Percentiles rank a stretch among this genome's conserved stretches.
phyloP scores from a whole-genome alignment of 2,113 vertebrate genomes.

The Conger conger region DNA sequence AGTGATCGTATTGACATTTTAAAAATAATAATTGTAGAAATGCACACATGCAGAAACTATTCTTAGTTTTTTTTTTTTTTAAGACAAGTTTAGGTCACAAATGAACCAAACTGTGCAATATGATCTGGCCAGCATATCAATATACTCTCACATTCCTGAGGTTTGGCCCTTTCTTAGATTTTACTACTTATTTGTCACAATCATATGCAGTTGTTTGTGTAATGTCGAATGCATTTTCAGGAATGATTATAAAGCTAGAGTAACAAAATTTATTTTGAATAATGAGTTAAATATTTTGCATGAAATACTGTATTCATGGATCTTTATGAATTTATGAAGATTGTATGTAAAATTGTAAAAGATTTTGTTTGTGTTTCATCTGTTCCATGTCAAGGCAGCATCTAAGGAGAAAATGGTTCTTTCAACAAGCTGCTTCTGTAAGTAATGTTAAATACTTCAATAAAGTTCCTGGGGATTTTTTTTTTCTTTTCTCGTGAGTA shows the following conservation, averaged over 20 bases:
- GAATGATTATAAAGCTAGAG: background rate
- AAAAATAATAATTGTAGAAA: background rate
- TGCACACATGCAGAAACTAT: background rate
- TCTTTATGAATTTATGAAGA: background rate
- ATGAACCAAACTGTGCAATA: background rate
- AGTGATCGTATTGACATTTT: background rate
- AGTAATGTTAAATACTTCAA: background rate
- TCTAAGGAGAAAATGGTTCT: background rate
- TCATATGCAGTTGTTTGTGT: background rate
- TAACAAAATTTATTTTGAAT: background rate
- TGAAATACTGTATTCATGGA: background rate
- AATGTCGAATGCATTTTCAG: background rate
- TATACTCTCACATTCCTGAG: background rate
- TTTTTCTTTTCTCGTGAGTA: background rate
- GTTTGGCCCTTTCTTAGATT: background rate
- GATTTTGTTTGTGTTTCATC: background rate
- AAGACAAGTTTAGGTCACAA: background rate
- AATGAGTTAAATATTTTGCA: background rate
- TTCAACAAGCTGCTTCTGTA: background rate
- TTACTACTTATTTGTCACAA: background rate
- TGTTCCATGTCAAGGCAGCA: background rate
- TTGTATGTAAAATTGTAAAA: background rate
- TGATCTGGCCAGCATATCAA: background rate
- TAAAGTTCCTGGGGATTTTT: background rate
- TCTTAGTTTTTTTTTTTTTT: no score